Evolutionary conservation across 2,797 vertebrate species (phyloP).

Genomic region (Leptodactylus fallax): DNA sequence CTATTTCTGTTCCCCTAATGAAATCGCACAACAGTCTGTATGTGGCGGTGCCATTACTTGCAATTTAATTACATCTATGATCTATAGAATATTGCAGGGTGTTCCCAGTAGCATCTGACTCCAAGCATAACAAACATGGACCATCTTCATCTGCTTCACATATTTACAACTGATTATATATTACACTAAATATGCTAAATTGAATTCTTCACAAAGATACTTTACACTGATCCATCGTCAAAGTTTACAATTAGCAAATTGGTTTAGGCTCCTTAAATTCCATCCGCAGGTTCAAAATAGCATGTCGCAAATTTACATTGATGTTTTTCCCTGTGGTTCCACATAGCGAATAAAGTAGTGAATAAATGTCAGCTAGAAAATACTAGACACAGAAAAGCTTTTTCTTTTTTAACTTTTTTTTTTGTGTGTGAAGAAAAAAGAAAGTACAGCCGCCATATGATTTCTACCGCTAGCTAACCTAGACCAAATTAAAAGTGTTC

Average conservation of each 20-base stretch:
- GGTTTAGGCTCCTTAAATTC: too few relatives aligned
- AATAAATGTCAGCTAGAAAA: neutral
- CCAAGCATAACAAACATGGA: slow-evolving; percentile 7
- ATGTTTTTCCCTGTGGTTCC: neutral
- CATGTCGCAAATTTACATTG: neutral
- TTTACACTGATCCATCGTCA: too few relatives aligned
- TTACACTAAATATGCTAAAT: neutral
- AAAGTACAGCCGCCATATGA: neutral
- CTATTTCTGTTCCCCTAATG: slow-evolving; percentile 48
- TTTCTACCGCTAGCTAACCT: neutral
- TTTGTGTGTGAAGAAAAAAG: neutral
- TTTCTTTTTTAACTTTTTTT: neutral
- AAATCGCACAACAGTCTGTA: slow-evolving; percentile 37
- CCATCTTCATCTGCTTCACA: neutral
- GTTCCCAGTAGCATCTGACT: neutral
- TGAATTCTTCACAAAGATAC: neutral
- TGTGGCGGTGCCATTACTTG: slow-evolving; percentile 26
- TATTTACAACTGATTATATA: neutral
- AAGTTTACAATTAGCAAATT: too few relatives aligned
- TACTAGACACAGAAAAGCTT: neutral
- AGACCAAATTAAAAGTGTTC: neutral
- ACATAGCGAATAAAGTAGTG: neutral
- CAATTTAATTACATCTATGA: slow-evolving; percentile 39
- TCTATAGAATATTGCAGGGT: slow-evolving; percentile 8
- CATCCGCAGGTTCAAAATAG: neutral